Percentiles rank a stretch among this genome's conserved stretches.
phyloP scores from a whole-genome alignment of 2,797 vertebrate species.

The Sarcoramphus papa region DNA sequence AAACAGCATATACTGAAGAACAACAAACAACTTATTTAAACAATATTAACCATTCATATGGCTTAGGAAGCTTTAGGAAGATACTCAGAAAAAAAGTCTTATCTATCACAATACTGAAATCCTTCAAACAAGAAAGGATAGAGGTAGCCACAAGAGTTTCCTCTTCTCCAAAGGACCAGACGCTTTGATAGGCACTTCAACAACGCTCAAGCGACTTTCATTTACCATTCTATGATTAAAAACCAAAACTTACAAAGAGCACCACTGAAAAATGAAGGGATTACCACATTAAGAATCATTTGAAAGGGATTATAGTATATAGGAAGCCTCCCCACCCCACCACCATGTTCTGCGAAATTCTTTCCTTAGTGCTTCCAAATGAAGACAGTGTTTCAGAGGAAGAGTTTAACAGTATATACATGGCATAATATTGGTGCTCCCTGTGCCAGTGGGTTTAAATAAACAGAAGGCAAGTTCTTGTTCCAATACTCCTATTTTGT shows the following conservation, averaged over 20 bases:
- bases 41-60: not conserved
- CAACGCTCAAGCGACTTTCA: not conserved
- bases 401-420: not conserved
- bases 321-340: not conserved
- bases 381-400: not conserved
- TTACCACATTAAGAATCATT: not conserved
- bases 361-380: not conserved
- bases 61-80: not conserved
- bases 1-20: not conserved
- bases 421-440: not conserved
- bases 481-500: not conserved
- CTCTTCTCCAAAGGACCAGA: not conserved
- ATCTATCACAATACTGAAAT: not conserved
- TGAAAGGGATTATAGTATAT: not conserved
- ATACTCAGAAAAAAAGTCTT: not conserved
- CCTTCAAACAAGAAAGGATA: not conserved
- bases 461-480: not conserved
- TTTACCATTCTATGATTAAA: not conserved
- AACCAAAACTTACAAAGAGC: not conserved
- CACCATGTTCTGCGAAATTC: not conserved
- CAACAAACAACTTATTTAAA: not conserved
- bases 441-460: not conserved
- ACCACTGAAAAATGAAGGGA: not conserved
- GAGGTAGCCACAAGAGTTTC: not conserved
- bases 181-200: not conserved